Base-by-base conservation (phyloP, 1,140 invertebrate genomes). In the Acromyrmex heyeri region DNA sequence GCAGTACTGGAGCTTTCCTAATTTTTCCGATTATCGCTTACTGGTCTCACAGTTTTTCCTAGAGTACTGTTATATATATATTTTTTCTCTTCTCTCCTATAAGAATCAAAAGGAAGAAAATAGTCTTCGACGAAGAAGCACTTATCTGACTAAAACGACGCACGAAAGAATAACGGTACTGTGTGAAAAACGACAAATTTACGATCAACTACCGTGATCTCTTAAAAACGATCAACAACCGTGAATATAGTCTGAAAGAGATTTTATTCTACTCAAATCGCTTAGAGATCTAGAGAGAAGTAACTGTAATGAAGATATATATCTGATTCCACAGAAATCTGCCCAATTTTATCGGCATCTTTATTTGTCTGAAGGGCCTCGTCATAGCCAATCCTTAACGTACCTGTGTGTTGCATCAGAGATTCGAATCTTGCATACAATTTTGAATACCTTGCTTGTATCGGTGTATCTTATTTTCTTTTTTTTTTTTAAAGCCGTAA, bases 181-280 rank as follows among this genome's bases (percentile, higher is more conserved):
- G 90, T 81, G 53, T 90, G 88, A 92, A 91, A 87, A 76, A 14
- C 50, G 86, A 88, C 67, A 90, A 90, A 92, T 93, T 93, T 93
- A 93, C 75, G 86, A 50, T 64, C 44, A 44, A 86, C 89, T 87
- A 87, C 87, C 73, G 85, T 21, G 61, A 64, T 65, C 27, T 62
- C 8, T 10, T 55, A 59, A 81, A 69, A 81, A 44, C 79, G 79
- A 59, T 85, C 61, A 6, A 34, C 24, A 1, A 57, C 44, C 61
- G 12, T 67, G 21, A 81, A 34, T 14, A 69, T 14, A 69, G 6
- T n/a, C 14, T 61, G n/a, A 62, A 73, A 83, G 38, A 75, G 38
- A 83, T 75, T 48, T 83, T 38, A 38, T 50, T 83, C 8, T 48
- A 16, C 18, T 50, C 4, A 8, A 7, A 61, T 50, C 69, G 27